Percentiles rank a stretch among this genome's conserved stretches.
phyloP scores from a whole-genome alignment of 2,113 vertebrate species.

The Gobiocypris rarus region DNA sequence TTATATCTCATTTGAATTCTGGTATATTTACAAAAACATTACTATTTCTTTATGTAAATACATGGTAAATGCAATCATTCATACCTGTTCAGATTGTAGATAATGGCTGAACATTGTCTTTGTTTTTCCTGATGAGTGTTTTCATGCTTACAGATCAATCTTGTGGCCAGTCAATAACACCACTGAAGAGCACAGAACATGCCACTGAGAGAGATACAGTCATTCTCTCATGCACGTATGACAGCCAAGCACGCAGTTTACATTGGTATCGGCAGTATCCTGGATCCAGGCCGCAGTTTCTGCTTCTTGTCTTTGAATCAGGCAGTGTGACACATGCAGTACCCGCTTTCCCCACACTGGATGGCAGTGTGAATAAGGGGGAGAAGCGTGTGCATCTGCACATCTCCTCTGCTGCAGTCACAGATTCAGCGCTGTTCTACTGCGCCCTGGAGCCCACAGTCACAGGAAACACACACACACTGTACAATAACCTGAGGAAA shows the following conservation, averaged over 20 bases:
- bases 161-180: constrained; percentile 12
- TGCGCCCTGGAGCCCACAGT: constrained; percentile 39
- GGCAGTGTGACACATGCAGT: not conserved
- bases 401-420: constrained; percentile 2
- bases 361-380: not conserved
- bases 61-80: not conserved
- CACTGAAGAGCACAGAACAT: not conserved
- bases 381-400: not conserved
- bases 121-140: not conserved
- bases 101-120: not conserved
- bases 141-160: not conserved
- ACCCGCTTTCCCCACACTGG: not conserved
- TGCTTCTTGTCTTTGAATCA: not conserved
- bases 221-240: constrained; percentile 29
- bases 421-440: constrained; percentile 26
- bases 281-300: constrained; percentile 33
- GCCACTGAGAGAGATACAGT: not conserved
- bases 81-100: not conserved
- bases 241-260: not conserved
- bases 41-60: not conserved
- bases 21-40: not conserved
- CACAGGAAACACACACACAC: not conserved
- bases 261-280: constrained; percentile 36
- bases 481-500: constrained; percentile 44
- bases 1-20: not conserved